Base-by-base conservation (phyloP, 2,113 vertebrate species). In the Pyrgilauda ruficollis region DNA sequence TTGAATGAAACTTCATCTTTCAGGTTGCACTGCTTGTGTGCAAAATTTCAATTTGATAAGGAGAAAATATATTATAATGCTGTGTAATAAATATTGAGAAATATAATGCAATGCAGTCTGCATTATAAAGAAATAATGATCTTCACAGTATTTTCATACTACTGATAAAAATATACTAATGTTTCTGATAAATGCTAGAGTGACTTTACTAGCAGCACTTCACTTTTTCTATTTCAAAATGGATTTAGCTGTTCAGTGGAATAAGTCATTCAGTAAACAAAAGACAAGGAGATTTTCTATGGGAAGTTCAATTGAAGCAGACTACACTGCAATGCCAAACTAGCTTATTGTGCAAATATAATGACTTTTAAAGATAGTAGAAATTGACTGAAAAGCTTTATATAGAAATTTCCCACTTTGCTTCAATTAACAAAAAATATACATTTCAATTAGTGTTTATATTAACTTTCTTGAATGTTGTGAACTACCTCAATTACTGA, bases 11-110 rank as follows among this genome's bases (percentile, higher is more conserved):
- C 17, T 70, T 47, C 35, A 68, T 93, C 74, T 78, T 89, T 89
- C 81, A 90, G 23, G 26, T 55, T 81, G 23, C 39, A 79, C 47
- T 86, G 49, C 53, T 35, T 84, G 11, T 76, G 33, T 9, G 8
- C 23, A 97, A 94, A 85, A 92, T 77, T 80, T 70, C 66, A 5
- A 47, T 82, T 77, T 78, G 37, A 47, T 90, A 94, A 79, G 39
- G 49, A 66, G 52, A 39, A 83, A 83, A 61, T 86, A 23, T 23
- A 66, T 64, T 61, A 12, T 88, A 89, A 67, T 55, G 9, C 33
- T 59, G 5, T 68, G 23, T 58, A 84, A 87, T 53, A 82, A 89
- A 84, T 27, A 69, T 6, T 79, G 61, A 79, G 28, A 87, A 94
- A 68, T 44, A 18, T 26, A 82, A 83, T 89, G 62, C 20, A n/a